phyloP scores from a whole-genome alignment of 2,888 invertebrate genomes.

The Drosophila limbata region DNA sequence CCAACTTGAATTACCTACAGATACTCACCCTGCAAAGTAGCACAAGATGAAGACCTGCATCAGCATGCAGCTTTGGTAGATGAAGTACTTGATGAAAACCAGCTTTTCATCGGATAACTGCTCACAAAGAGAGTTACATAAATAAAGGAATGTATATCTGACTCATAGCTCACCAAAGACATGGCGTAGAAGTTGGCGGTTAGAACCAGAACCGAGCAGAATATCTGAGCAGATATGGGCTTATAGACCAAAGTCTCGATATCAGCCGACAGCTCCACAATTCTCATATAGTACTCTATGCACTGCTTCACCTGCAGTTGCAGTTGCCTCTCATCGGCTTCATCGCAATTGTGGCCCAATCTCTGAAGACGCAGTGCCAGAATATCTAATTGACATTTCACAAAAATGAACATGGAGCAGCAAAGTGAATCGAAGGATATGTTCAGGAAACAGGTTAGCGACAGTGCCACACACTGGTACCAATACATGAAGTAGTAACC shows the following conservation, averaged over 20 bases:
- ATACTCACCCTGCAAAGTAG: slow-evolving; percentile 66
- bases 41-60: slow-evolving; percentile 73
- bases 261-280: slow-evolving; percentile 52
- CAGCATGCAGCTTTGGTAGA: slow-evolving; percentile 71
- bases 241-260: slow-evolving; percentile 70
- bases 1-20: too few species aligned
- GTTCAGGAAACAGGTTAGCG: slow-evolving; percentile 62
- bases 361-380: slow-evolving; percentile 66
- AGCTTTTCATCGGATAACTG: slow-evolving; percentile 57
- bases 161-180: slow-evolving; percentile 65
- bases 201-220: slow-evolving; percentile 77
- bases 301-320: slow-evolving; percentile 63
- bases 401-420: slow-evolving; percentile 69
- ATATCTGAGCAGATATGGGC: slow-evolving; percentile 79
- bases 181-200: slow-evolving; percentile 80
- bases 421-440: slow-evolving; percentile 76
- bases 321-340: slow-evolving; percentile 9
- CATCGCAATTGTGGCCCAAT: slow-evolving; percentile 47
- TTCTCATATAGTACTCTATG: slow-evolving; percentile 57
- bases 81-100: slow-evolving; percentile 51
- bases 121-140: background rate
- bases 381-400: slow-evolving; percentile 74
- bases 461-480: slow-evolving; percentile 57
- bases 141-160: background rate
- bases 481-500: slow-evolving; percentile 57